Conservation (phyloP, 2,113 vertebrate genomes). For the Rousettus leschenaultii region DNA sequence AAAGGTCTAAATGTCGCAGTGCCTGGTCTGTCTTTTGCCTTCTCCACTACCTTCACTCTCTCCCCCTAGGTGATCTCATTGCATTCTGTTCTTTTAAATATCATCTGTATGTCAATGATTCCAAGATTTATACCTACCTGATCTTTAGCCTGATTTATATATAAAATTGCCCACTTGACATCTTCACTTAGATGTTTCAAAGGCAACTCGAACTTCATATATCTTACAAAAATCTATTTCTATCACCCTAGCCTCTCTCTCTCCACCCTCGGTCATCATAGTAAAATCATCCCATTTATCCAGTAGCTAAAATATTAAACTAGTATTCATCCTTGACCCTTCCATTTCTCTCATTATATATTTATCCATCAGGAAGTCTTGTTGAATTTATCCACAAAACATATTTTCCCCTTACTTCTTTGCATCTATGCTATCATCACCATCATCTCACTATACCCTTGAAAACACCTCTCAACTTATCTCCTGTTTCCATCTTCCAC, state of each 20-base stretch:
- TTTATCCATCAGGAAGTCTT: not conserved
- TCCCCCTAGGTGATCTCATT: not conserved
- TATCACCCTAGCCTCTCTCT: not conserved
- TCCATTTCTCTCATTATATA: not conserved
- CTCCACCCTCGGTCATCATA: not conserved
- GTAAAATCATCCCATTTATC: not conserved
- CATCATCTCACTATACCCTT: not conserved
- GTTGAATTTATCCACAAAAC: not conserved
- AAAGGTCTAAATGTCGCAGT: not conserved
- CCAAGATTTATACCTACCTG: not conserved
- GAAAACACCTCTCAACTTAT: not conserved
- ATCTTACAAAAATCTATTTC: not conserved
- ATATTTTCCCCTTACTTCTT: not conserved
- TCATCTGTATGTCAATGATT: slow-evolving; percentile 1
- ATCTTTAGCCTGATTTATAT: not conserved
- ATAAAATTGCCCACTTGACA: not conserved
- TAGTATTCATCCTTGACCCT: not conserved
- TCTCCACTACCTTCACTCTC: not conserved
- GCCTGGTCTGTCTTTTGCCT: not conserved
- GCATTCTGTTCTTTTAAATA: not conserved
- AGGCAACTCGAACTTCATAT: not conserved
- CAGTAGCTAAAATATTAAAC: not conserved
- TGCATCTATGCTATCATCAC: not conserved
- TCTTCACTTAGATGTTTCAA: not conserved
- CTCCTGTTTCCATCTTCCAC: not conserved